These are phyloP conservation scores for Lasiurus borealis DNA, from an alignment of 2,113 vertebrate genomes.

Conservation along the genomic window DNA sequence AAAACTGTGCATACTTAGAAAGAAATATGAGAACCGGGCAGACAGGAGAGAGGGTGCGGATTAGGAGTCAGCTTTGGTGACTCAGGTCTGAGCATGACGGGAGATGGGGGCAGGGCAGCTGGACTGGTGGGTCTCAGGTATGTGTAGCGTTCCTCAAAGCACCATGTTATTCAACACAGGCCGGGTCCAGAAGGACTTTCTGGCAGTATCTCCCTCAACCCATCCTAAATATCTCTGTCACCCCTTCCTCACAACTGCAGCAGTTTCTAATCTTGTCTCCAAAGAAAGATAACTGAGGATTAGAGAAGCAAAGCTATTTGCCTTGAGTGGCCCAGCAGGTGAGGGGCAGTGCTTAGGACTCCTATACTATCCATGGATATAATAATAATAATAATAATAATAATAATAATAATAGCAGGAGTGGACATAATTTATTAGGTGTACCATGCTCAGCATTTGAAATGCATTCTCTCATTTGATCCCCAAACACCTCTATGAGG, in stretches of 20 bases:
- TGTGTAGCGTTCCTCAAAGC: not conserved
- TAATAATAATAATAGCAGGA: not conserved
- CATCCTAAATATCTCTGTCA: not conserved
- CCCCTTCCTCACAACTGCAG: not conserved
- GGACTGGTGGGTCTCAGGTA: not conserved
- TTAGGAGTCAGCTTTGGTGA: not conserved
- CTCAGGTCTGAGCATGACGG: not conserved
- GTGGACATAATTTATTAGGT: not conserved
- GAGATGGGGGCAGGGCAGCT: not conserved
- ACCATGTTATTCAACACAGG: not conserved
- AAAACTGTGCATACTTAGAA: not conserved
- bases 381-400: not conserved
- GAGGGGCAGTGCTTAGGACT: not conserved
- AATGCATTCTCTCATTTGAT: not conserved
- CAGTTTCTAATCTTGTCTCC: not conserved
- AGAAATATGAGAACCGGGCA: not conserved
- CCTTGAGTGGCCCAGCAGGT: not conserved
- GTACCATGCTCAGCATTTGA: conserved; percentile 3
- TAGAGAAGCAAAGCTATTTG: conserved; percentile 18
- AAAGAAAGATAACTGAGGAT: not conserved
- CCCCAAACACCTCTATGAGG: not conserved
- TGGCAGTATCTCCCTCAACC: not conserved
- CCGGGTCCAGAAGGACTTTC: not conserved
- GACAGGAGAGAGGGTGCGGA: not conserved
- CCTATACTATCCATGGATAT: not conserved